Evolutionary conservation across 1,140 invertebrate genomes (phyloP), one percentile per base, ranked within the genome.

Genomic region (Hylyphantes graminicola): DNA sequence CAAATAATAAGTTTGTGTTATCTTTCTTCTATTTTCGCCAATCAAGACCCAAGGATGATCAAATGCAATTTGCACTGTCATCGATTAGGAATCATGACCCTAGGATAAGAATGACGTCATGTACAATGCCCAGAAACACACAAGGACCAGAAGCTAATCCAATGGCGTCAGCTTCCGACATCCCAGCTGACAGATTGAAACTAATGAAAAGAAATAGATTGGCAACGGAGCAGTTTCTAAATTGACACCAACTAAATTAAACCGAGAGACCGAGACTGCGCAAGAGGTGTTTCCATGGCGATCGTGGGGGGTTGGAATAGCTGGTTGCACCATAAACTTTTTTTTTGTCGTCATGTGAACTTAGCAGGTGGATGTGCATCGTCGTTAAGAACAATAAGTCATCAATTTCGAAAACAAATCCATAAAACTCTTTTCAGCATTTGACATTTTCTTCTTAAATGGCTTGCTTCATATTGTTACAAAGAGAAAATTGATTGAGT

Each of bases 181-280:
- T 4, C 72, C 9, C n/a, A n/a, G 48, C 35, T 83, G 80, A 83
- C 17, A 61, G 75, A 83, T 83, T 75, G 80, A 83, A 70, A 83
- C 70, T 74, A 83, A 83, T 83, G 80, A 83, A 83, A 72, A 35
- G 80, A 83, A 83, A 73, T 48, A 83, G 80, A 83, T 65, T 48
- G 59, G 6, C 51, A 11, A 12, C 53, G 53, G 15, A 12, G 50
- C 35, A 73, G 21, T 48, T 75, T 83, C 70, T 73, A 64, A 59
- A 55, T 72, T 72, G 68, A 59, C 65, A 51, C 50, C 7, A 73
- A 75, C 50, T n/a, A 74, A 83, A 83, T 83, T 83, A 83, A 83
- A 83, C 78, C 50, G 72, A 83, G 80, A 35, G 35, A 35, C n/a
- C 59, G 72, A 74, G 80, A 74, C 80, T 64, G 80, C 70, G 80